A percentile compares a stretch with the other conserved stretches of the same genome.
Evolutionary conservation across 2,797 vertebrate species (phyloP).

Genomic region (Oryzias dopingdopingensis): DNA sequence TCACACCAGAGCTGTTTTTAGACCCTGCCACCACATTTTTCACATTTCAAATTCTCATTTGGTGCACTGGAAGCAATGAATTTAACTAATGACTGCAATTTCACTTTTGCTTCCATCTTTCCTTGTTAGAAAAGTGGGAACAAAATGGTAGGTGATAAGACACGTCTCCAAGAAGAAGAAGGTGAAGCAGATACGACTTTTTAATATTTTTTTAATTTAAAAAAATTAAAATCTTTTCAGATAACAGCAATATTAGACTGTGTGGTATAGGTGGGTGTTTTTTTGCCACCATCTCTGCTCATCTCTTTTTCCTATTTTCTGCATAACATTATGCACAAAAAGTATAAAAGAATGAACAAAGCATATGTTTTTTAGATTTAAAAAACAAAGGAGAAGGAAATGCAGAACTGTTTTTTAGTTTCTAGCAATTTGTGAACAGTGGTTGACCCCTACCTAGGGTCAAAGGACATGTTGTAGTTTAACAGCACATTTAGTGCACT

Average conservation of each 20-base stretch:
- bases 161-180: slow-evolving; percentile 44
- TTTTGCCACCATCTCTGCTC: slow-evolving; percentile 51
- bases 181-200: slow-evolving; percentile 43
- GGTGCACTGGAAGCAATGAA: slow-evolving; percentile 64
- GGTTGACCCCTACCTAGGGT: too few relatives aligned
- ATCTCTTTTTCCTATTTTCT: slow-evolving; percentile 39
- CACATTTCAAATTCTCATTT: slow-evolving; percentile 71
- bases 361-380: too few relatives aligned
- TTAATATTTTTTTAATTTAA: slow-evolving; percentile 31
- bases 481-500: too few relatives aligned
- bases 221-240: slow-evolving; percentile 12
- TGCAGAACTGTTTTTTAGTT: too few relatives aligned
- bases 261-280: slow-evolving; percentile 30
- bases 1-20: slow-evolving; percentile 67
- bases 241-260: slow-evolving; percentile 1
- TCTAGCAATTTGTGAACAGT: too few relatives aligned
- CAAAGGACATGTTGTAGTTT: too few relatives aligned
- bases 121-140: slow-evolving; percentile 35
- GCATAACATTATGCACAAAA: slow-evolving; percentile 30
- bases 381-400: too few relatives aligned
- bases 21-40: slow-evolving; percentile 66
- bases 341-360: not conserved
- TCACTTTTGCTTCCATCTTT: slow-evolving; percentile 49
- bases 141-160: slow-evolving; percentile 47
- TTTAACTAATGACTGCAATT: slow-evolving; percentile 74